Evolutionary conservation across 2,113 vertebrate genomes (phyloP).

Genomic region (Psettodes erumei): DNA sequence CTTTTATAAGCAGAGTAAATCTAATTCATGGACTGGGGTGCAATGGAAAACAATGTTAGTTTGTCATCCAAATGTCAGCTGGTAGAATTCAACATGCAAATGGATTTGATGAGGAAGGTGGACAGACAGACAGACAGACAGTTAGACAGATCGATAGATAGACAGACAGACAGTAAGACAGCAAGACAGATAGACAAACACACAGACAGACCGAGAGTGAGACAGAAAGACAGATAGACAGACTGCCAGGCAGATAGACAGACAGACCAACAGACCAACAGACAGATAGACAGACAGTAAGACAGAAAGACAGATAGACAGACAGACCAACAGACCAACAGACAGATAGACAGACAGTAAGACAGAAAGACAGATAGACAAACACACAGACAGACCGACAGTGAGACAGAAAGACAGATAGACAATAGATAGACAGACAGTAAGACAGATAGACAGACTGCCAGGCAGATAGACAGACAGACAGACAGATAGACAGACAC

Average conservation of each 20-base stretch:
- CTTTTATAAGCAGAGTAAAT: constrained; percentile 78
- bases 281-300: constrained; percentile 19
- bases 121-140: constrained; percentile 26
- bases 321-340: constrained; percentile 10
- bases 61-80: constrained; percentile 79
- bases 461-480: constrained; percentile 17
- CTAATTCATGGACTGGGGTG: constrained; percentile 65
- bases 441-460: constrained; percentile 11
- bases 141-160: constrained; percentile 13
- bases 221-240: constrained; percentile 10
- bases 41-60: constrained; percentile 68
- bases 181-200: constrained; percentile 11
- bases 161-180: constrained; percentile 12
- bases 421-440: constrained; percentile 12
- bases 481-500: constrained; percentile 11
- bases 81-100: constrained; percentile 68
- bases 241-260: constrained; percentile 12
- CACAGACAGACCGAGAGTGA: constrained; percentile 5
- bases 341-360: constrained; percentile 11
- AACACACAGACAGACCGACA: constrained; percentile 8
- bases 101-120: constrained; percentile 29
- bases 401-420: constrained; percentile 14
- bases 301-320: constrained; percentile 12
- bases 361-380: constrained; percentile 12
- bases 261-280: constrained; percentile 11